Evolutionary conservation across 2,888 invertebrate species (phyloP).

Genomic region (Hedychridium roseum): DNA sequence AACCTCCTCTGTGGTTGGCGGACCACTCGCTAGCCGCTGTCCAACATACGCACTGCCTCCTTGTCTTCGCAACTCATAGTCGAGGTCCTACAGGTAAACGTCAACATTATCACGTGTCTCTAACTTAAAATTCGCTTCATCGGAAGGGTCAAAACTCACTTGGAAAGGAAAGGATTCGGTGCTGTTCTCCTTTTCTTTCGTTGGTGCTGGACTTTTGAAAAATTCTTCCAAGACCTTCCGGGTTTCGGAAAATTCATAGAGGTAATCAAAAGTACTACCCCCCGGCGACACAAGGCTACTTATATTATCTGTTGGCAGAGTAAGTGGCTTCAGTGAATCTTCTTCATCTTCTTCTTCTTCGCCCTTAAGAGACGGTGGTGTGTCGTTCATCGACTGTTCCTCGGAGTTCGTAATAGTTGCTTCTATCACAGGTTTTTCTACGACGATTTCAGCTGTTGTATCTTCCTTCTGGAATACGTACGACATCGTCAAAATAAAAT

Average conservation of each 20-base stretch:
- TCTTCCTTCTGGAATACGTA: conserved; percentile 52
- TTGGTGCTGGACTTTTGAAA: conserved; percentile 80
- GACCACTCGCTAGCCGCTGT: conserved; percentile 74
- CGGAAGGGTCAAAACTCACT: conserved; percentile 39
- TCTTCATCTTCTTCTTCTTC: conserved; percentile 42
- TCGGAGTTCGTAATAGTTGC: conserved; percentile 37
- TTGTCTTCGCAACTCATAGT: conserved; percentile 81
- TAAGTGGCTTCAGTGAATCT: conserved; percentile 34
- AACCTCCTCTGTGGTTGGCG: conserved; percentile 61
- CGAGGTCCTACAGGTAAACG: conserved; percentile 69
- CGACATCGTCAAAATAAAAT: too few species aligned
- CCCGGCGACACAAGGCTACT: conserved; percentile 59
- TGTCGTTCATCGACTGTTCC: conserved; percentile 32
- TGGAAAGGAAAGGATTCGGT: conserved; percentile 65
- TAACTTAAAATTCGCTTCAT: neutral
- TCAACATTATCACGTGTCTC: neutral
- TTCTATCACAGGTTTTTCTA: conserved; percentile 52
- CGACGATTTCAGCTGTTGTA: conserved; percentile 45
- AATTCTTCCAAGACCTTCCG: conserved; percentile 92
- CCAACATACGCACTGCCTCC: conserved; percentile 81
- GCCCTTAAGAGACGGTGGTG: conserved; percentile 32
- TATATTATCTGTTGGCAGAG: conserved; percentile 54
- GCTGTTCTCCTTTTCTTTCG: conserved; percentile 67
- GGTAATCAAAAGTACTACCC: conserved; percentile 79
- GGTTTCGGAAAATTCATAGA: conserved; percentile 93